These are phyloP conservation scores for Brachyistius frenatus DNA, from an alignment of 2,113 vertebrate genomes.

Conservation along the genomic window DNA sequence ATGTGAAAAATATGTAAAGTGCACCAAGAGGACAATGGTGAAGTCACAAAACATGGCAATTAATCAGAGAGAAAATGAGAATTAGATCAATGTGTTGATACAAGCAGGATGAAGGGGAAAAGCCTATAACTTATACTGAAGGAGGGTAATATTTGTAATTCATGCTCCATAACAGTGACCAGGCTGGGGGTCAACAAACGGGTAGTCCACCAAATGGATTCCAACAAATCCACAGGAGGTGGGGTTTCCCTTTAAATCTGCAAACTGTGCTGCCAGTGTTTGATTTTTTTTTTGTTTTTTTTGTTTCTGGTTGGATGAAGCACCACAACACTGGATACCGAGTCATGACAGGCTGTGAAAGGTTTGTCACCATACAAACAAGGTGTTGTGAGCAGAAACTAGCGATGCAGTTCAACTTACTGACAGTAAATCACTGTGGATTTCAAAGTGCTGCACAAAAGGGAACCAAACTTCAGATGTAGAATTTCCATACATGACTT, in stretches of 20 bases:
- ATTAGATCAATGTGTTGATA: constrained; percentile 74
- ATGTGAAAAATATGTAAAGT: constrained; percentile 69
- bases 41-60: constrained; percentile 58
- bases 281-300: no score
- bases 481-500: neutral
- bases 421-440: neutral
- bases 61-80: constrained; percentile 68
- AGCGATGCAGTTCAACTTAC: neutral
- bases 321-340: no score
- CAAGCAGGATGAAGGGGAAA: constrained; percentile 44
- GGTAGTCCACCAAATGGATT: constrained; percentile 43
- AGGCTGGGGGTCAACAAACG: constrained; percentile 46
- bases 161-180: constrained; percentile 35
- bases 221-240: constrained; percentile 32
- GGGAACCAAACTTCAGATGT: neutral
- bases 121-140: constrained; percentile 47
- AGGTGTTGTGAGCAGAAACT: neutral
- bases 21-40: constrained; percentile 62
- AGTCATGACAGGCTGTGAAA: neutral
- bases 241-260: constrained; percentile 5
- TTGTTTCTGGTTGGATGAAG: no score
- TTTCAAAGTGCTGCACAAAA: neutral
- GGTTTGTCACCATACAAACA: neutral
- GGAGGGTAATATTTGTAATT: constrained; percentile 57
- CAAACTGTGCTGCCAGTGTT: neutral